Base-by-base conservation (phyloP, 2,888 invertebrate genomes). In the Dendrolimus pini region DNA sequence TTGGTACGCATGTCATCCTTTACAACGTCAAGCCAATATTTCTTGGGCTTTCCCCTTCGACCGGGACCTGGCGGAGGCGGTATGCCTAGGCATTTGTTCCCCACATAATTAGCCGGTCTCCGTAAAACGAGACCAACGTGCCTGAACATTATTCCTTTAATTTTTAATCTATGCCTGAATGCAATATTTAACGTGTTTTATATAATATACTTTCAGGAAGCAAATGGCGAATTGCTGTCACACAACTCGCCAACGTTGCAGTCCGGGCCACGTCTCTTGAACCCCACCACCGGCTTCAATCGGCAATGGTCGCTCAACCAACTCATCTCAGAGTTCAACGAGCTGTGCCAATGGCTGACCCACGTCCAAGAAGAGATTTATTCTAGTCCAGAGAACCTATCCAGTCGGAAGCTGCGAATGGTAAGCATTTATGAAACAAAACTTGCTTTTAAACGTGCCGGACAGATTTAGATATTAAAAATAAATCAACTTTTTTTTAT, bases 261-360 rank as follows among this genome's bases (percentile, higher is more conserved):
- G 58, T 69, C 71, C 57, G 78, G 80, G 52, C 86, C 82, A 7
- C 78, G 78, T 1, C 77, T 83, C 12, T 74, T 89, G 58, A 83
- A 83, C 71, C 84, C 89, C 9, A 79, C 82, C 0, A 72, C 84
- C 0, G 75, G 81, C 47, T 82, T 85, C 75, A 89, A 89, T 85
- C 77, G 93, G 74, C 84, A 94, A 71, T 96, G 96, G 94, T 95
- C 94, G 61, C 92, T 95, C 66, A 93, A 92, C 64, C 95, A 96
- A 89, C 94, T 96, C 73, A 92, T 94, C 63, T 89, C 94, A 55
- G 96, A 96, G 91, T 96, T 96, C 89, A 93, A 93, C 64, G 95
- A 96, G 80, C 93, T 96, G 72, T 95, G 95, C 83, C 94, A 94
- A 73, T 96, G 96, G 96, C 92, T 96, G 70, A 94, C 94, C 70